Evolutionary conservation across 2,888 invertebrate species (phyloP).

Genomic region (Lobophora halterata): DNA sequence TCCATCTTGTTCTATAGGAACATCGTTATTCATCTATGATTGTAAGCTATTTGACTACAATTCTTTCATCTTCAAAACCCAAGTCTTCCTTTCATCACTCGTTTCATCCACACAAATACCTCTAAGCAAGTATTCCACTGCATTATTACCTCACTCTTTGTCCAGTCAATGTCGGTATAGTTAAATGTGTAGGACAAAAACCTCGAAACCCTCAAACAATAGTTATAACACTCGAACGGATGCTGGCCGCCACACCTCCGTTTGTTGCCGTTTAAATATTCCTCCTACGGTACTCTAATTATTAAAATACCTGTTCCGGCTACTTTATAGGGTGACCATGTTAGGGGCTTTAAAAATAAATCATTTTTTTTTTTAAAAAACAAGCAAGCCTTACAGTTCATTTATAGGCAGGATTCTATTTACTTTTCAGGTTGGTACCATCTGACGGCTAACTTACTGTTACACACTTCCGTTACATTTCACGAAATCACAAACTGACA

Average conservation of each 20-base stretch:
- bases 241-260: slow-evolving; percentile 55
- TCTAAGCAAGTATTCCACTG: slow-evolving; percentile 21
- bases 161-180: slow-evolving; percentile 37
- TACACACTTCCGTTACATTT: no score
- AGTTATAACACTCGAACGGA: slow-evolving; percentile 69
- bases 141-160: slow-evolving; percentile 20
- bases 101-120: slow-evolving; percentile 17
- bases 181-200: slow-evolving; percentile 46
- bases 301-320: slow-evolving; percentile 58
- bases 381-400: no score
- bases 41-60: no score
- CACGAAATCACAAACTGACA: no score
- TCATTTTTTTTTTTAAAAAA: no score
- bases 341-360: no score
- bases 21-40: no score
- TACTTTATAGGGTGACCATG: slow-evolving; percentile 29
- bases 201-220: slow-evolving; percentile 56
- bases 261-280: slow-evolving; percentile 51
- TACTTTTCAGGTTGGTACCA: no score
- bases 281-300: slow-evolving; percentile 64
- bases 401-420: no score
- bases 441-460: no score
- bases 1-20: no score
- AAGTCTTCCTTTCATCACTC: slow-evolving; percentile 5
- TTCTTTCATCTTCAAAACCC: slow-evolving; percentile 1